Evolutionary conservation across 2,888 invertebrate species (phyloP), one percentile per base, ranked within the genome.

Genomic region (Amblyteles armatorius): DNA sequence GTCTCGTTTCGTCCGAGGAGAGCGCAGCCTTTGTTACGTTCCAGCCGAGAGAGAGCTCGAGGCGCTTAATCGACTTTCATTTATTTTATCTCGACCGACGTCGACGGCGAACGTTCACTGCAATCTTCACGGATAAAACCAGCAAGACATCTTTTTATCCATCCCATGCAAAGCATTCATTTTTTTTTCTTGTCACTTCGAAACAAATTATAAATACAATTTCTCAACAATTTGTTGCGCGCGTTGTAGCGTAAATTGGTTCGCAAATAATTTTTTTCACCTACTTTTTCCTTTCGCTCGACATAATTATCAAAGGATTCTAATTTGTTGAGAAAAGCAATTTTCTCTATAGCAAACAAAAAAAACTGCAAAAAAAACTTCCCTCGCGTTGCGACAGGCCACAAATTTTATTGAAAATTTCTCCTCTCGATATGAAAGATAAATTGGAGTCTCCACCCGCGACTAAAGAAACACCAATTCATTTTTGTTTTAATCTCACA

Each of bases 51-150:
- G 67, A 52, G 52, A 76, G 73, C 73, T 26, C 69, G 26, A 77
- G 77, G 69, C 82, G 68, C 85, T 89, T 88, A 89, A 89, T 88
- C 89, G 86, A 87, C 87, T 88, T 88, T 88, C 88, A 90, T 90
- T 88, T 88, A 89, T 89, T 89, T 89, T 88, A 89, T 89, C 87
- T 88, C 82, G 85, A 83, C 86, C 65, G 82, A 84, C 80, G 85
- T 85, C 89, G 84, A 86, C 79, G 79, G 74, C 50, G 40, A 65
- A 79, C 74, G 57, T 79, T 82, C 79, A 11, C 78, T 60, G 36
- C 60, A 84, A 82, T 82, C 73, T 44, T 48, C 81, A 71, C 68
- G 65, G 55, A 69, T 36, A 36, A 50, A 71, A 67, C 33, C 36
- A 26, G 40, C 44, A 33, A 19, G 55, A 50, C 40, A 48, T 63